Evolutionary conservation across 2,113 vertebrate species (phyloP), one percentile per base, ranked within the genome.

Genomic region (Phalacrocorax brasilianus): DNA sequence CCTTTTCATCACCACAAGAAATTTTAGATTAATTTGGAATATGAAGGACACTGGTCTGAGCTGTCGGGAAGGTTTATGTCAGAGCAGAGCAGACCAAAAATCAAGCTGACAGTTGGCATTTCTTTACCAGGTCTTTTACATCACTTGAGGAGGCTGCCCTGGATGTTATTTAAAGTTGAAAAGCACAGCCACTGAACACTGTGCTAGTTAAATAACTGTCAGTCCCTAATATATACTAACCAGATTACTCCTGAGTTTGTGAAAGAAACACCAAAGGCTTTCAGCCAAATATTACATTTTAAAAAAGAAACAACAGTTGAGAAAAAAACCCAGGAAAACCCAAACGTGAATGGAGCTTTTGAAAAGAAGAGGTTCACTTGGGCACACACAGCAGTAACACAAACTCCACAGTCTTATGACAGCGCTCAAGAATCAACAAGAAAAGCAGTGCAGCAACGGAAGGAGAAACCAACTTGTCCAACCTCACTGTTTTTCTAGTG

Each of bases 81-180:
- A 96, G 84, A 93, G 87, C 45, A 77, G 33, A 93, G 50, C n/a
- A 79, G 78, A 85, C 85, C 14, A 8, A 94, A 97, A 94, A 95
- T 93, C 87, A 93, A 95, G 84, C 81, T 95, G 96, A 97, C 94
- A 96, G 93, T 9, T 95, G 91, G 91, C 81, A 91, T 97, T 97
- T 97, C 92, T 97, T 90, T 89, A 91, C 58, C 89, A 94, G 67
- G 66, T 89, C 83, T 84, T 91, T 95, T 66, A 89, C 77, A 94
- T 85, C 87, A 96, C 71, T 97, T 70, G 45, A 82, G 53, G 32
- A 95, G 55, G 45, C 91, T 89, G 84, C 67, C 38, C 33, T 88
- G 89, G 59, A 77, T 89, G 56, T 50, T 92, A 88, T 73, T 93
- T 91, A 40, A 85, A 94, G 86, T 73, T 87, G 81, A 95, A 95